Evolutionary conservation across 1,140 invertebrate genomes (phyloP), one percentile per base, ranked within the genome.

Genomic region (Riptortus pedestris): DNA sequence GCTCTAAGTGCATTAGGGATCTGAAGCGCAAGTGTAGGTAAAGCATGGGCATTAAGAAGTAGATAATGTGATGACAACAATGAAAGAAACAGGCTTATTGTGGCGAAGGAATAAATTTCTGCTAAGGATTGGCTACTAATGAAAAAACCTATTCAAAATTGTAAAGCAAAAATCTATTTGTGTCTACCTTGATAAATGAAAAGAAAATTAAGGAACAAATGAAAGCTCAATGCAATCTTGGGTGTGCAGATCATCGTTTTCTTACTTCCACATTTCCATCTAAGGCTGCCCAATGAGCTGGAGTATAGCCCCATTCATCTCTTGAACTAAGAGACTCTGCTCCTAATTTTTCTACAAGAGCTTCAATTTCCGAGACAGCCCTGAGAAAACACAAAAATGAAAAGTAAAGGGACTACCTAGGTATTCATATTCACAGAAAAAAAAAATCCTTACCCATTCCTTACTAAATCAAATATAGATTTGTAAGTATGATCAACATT

Each of bases 221-320:
- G 33, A 38, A 38, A 38, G 33, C 33, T 9, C 16, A 38, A 38
- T 38, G n/a, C n/a, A n/a, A n/a, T n/a, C 43, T n/a, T n/a, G n/a
- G n/a, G n/a, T n/a, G n/a, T n/a, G n/a, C n/a, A n/a, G n/a, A n/a
- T n/a, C n/a, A n/a, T n/a, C n/a, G n/a, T n/a, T 5, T 18, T 31
- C 28, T 59, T 66, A 69, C 82, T 73, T 89, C 85, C 14, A 88
- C 83, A 70, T 88, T 88, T 16, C 91, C 91, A 71, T 93, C 90
- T 9, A 93, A 75, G 26, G 90, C 90, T 12, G 88, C 89, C 91
- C 91, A 94, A 74, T 94, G 91, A 12, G 90, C 90, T 2, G 90
- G 88, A 0, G 91, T 93, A 72, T 94, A 93, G 18, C 91, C 91
- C 79, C 92, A 91, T 71, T 91, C 87, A 74, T 94, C 91, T 29